These are phyloP conservation scores for Lymantria monacha DNA, from an alignment of 2,888 invertebrate species.

Conservation along the genomic window DNA sequence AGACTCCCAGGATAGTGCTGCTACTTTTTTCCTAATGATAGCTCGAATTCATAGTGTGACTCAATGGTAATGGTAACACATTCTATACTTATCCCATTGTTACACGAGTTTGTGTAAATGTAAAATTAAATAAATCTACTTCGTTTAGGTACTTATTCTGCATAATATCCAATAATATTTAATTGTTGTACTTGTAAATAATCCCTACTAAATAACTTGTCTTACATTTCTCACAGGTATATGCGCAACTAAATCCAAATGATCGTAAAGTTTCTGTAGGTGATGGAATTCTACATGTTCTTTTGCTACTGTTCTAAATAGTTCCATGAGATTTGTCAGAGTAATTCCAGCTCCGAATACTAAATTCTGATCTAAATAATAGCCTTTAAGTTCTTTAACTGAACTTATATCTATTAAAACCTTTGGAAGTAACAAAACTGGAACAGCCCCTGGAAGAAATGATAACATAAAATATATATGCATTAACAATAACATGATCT, in stretches of 20 bases:
- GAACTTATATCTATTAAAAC: slow-evolving; percentile 85
- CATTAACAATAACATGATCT: too few relatives aligned
- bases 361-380: slow-evolving; percentile 65
- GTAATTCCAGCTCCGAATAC: slow-evolving; percentile 83
- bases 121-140: too few relatives aligned
- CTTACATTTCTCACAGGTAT: slow-evolving; percentile 88
- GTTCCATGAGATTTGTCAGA: slow-evolving; percentile 76
- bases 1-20: too few relatives aligned
- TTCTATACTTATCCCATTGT: too few relatives aligned
- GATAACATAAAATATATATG: neutral
- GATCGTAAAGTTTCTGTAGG: slow-evolving; percentile 81
- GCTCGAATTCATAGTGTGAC: too few relatives aligned
- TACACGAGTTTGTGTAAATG: too few relatives aligned
- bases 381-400: slow-evolving; percentile 78
- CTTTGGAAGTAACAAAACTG: slow-evolving; percentile 64
- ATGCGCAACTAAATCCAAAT: slow-evolving; percentile 87
- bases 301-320: slow-evolving; percentile 60
- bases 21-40: too few relatives aligned
- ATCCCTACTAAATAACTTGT: slow-evolving; percentile 9
- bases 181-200: too few relatives aligned
- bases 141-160: too few relatives aligned
- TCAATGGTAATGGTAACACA: too few relatives aligned
- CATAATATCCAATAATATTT: too few relatives aligned
- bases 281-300: slow-evolving; percentile 78
- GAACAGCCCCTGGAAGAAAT: slow-evolving; percentile 60